Base-by-base conservation (phyloP, 2,888 invertebrate species). In the Cephus pulcher region DNA sequence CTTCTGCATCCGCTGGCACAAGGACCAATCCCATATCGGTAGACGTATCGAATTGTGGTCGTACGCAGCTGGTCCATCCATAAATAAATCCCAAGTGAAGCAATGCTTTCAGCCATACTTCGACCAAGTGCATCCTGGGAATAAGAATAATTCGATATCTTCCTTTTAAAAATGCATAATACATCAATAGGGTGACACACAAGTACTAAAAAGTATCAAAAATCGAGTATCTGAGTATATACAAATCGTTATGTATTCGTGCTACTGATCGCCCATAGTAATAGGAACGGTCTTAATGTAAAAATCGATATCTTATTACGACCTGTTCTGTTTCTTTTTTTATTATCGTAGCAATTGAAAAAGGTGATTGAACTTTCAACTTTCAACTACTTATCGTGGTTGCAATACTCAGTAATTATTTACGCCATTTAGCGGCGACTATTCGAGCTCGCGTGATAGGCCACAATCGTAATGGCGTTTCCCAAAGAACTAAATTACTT, bases 31-130 rank as follows among this genome's bases (percentile, higher is more conserved):
- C 94, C 95, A 97, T 96, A 88, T 96, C 94, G 84, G 97, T 96
- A 87, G 96, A 95, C 80, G 96, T 95, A 92, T 97, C 97, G 93
- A 97, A 97, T 89, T 95, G 95, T 78, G 97, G 97, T 90, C 96
- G 95, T 88, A 96, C 95, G 85, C 88, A 87, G 37, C 83, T 85
- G 80, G 86, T 86, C 84, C 86, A 84, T 84, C 86, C 86, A 79
- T 85, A 84, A 83, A 89, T 84, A 84, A 91, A 87, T 79, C 89
- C 89, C 83, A 90, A 85, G 85, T 89, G 90, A 85, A 91, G 88
- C 90, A 90, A 91, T 85, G 88, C 85, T 84, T 86, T 90, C 80
- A 89, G 85, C 88, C 91, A 91, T 89, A 83, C 86, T 87, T 85
- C 86, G 84, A 84, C 87, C 85, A 89, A 86, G 87, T 83, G 89